Evolutionary conservation across 1,140 invertebrate genomes (phyloP), one percentile per base, ranked within the genome.

Genomic region (Macrobrachium rosenbergii): DNA sequence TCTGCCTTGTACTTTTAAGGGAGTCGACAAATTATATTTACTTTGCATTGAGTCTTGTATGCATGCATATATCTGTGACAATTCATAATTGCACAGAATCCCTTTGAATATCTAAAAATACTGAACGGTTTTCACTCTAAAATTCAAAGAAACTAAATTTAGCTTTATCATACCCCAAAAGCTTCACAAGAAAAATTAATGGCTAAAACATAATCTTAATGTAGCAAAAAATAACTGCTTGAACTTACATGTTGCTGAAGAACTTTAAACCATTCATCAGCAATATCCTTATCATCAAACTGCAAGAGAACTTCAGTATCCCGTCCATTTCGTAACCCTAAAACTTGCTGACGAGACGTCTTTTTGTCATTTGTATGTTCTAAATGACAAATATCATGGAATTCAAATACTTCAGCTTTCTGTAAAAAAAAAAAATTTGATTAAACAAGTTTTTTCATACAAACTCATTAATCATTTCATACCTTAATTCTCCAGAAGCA

Each of bases 401-500:
- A 87, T 37, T 87, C 85, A 87, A 87, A 87, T 12, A 75, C 19
- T 63, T 87, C 85, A 11, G 78, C 64, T 76, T 81, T 87, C 85
- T 87, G 85, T 21, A 76, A 75, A 19, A 52, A 19, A 82, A 21
- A 45, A 60, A 37, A 23, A 62, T 59, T 21, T n/a, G n/a, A 37
- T 12, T 76, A 73, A 16, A 21, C n/a, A 19, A 73, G 2, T 16
- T 14, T 73, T 14, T 21, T 23, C 19, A 45, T 8, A 43, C 23
- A 75, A 14, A 75, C 73, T 43, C 58, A 16, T 11, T 11, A 12
- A 23, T 14, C 12, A 10, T 72, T 37, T 37, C 1, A 37, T 37
- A 37, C 28, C 28, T 37, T 37, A 37, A 37, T 37, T 37, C 28
- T 37, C 3, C 28, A 37, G 28, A 37, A 37, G 3, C 28, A 37